Conservation (phyloP, 2,797 vertebrate species). For the Pampus argenteus region DNA sequence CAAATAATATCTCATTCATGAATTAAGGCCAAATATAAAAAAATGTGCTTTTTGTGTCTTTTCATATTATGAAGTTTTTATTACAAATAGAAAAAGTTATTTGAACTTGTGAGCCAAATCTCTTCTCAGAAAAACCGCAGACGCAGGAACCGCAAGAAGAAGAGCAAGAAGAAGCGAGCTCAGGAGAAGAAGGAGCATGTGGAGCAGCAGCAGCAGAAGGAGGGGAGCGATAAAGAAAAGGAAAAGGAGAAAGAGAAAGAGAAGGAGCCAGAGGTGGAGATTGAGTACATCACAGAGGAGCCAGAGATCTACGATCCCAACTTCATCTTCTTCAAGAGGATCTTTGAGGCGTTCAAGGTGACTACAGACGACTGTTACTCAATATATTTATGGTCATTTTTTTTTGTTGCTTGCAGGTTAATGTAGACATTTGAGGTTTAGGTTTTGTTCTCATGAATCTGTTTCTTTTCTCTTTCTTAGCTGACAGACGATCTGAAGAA, state of each 20-base stretch:
- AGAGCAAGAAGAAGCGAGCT: slow-evolving; percentile 86
- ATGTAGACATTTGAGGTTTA: neutral
- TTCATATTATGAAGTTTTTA: neutral
- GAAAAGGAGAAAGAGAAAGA: slow-evolving; percentile 80
- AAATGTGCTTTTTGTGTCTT: too few species aligned
- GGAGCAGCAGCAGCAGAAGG: slow-evolving; percentile 57
- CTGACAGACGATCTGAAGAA: slow-evolving; percentile 94
- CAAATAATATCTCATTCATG: neutral
- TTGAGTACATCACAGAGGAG: slow-evolving; percentile 93
- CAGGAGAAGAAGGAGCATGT: slow-evolving; percentile 84
- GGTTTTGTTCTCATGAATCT: neutral
- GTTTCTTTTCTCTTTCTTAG: slow-evolving; percentile 55
- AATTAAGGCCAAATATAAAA: neutral
- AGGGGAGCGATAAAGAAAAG: slow-evolving; percentile 53
- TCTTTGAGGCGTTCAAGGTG: slow-evolving; percentile 96
- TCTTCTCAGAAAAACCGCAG: slow-evolving; percentile 89
- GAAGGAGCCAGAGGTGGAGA: slow-evolving; percentile 88
- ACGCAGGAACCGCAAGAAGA: slow-evolving; percentile 92
- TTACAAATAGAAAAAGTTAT: neutral
- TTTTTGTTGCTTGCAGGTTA: neutral
- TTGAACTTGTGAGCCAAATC: neutral
- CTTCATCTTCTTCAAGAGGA: slow-evolving; percentile 94
- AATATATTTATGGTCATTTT: fast-evolving
- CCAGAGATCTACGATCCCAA: slow-evolving; percentile 94
- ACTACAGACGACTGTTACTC: neutral